phyloP scores from a whole-genome alignment of 1,140 invertebrate genomes.

The Planococcus citri region DNA sequence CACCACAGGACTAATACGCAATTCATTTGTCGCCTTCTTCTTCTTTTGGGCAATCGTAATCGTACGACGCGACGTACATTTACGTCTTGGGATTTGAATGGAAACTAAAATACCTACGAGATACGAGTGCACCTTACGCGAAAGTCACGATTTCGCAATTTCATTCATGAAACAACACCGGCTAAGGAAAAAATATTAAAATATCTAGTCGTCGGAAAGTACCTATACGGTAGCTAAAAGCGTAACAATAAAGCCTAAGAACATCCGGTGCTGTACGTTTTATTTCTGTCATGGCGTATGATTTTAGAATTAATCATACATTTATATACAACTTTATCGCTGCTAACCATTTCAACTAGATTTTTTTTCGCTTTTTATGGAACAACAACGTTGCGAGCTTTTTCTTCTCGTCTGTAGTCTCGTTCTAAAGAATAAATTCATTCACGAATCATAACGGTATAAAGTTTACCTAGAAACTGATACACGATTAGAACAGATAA shows the following conservation, averaged over 20 bases:
- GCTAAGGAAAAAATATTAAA: not conserved
- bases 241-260: slow-evolving; percentile 1
- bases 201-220: not conserved
- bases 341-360: not conserved
- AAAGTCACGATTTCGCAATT: not conserved
- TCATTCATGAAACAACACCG: not conserved
- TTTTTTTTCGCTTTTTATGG: not conserved
- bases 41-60: not conserved
- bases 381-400: not conserved
- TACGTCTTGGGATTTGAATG: too few species aligned
- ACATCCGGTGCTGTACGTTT: not conserved
- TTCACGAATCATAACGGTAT: not conserved
- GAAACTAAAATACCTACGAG: too few species aligned
- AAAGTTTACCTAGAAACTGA: not conserved
- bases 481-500: not conserved
- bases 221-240: not conserved
- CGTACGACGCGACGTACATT: not conserved
- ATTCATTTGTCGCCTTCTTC: too few species aligned
- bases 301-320: slow-evolving; percentile 1
- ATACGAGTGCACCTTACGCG: too few species aligned
- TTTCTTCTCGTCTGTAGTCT: not conserved
- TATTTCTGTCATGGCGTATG: slow-evolving; percentile 1
- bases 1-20: too few species aligned
- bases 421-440: not conserved
- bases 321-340: not conserved